Evolutionary conservation across 2,113 vertebrate species (phyloP).

Genomic region (Emydura subglobosa): DNA sequence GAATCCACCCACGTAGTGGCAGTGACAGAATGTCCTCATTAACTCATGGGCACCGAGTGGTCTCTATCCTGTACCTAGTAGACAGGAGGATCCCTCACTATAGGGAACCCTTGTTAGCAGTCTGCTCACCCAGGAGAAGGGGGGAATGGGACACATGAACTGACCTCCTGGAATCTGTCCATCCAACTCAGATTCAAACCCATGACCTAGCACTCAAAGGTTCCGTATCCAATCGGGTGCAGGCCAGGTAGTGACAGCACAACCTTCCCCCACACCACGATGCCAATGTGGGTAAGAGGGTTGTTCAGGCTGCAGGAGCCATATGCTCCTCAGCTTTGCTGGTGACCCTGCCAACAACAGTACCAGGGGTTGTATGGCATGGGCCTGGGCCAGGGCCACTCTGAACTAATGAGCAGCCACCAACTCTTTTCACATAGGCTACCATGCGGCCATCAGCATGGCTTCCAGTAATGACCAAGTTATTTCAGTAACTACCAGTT

Average conservation of each 20-base stretch:
- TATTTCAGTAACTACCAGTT: not conserved
- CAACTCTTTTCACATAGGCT: not conserved
- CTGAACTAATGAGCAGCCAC: not conserved
- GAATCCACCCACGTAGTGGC: accelerated
- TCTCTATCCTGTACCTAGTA: too few species aligned
- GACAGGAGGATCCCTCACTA: accelerated
- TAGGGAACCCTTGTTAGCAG: not conserved
- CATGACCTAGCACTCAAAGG: accelerated
- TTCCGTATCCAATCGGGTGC: accelerated
- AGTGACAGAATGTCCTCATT: not conserved
- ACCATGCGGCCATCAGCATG: not conserved
- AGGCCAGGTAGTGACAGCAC: accelerated
- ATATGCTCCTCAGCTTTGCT: not conserved
- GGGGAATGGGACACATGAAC: not conserved
- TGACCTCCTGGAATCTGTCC: not conserved
- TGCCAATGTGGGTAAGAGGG: not conserved
- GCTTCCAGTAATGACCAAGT: not conserved
- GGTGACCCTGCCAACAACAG: not conserved
- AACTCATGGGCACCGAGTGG: accelerated
- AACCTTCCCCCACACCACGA: not conserved
- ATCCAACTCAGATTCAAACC: accelerated
- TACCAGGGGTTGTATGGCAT: not conserved
- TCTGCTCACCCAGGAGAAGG: accelerated
- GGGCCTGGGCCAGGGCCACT: not conserved
- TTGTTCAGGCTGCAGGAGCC: not conserved